These are phyloP conservation scores for Caenorhabditis becei DNA, from an alignment of 2,888 invertebrate species.

Conservation along the genomic window DNA sequence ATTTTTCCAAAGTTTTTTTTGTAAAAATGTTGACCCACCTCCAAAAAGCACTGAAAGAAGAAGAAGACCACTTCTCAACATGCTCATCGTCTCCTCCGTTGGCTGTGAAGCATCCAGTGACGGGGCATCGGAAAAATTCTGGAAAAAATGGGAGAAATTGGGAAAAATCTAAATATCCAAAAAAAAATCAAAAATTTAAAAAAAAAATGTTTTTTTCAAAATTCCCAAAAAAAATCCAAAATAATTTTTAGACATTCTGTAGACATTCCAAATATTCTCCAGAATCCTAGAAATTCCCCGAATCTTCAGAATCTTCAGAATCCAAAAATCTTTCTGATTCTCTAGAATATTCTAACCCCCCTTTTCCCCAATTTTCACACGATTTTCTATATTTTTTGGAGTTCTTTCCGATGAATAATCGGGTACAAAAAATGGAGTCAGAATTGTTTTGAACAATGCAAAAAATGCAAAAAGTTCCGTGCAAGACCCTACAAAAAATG, in stretches of 20 bases:
- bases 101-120: neutral
- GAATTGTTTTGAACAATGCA: neutral
- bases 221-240: neutral
- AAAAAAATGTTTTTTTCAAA: too few species aligned
- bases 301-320: neutral
- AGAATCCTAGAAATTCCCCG: constrained; percentile 8
- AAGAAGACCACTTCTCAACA: constrained; percentile 13
- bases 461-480: neutral
- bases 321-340: too few species aligned
- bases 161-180: neutral
- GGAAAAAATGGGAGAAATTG: neutral
- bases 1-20: neutral
- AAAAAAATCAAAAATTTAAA: too few species aligned
- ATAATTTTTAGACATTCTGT: too few species aligned
- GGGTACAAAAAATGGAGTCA: neutral
- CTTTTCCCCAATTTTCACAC: constrained; percentile 21
- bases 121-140: constrained; percentile 29
- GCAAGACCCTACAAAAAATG: too few species aligned
- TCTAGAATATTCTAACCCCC: constrained; percentile 27
- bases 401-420: too few species aligned
- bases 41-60: constrained; percentile 15
- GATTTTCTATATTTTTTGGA: constrained; percentile 9
- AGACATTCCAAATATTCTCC: too few species aligned
- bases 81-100: constrained; percentile 16
- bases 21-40: constrained; percentile 8